phyloP scores from a whole-genome alignment of 2,797 vertebrate genomes.

The Smutsia gigantea region DNA sequence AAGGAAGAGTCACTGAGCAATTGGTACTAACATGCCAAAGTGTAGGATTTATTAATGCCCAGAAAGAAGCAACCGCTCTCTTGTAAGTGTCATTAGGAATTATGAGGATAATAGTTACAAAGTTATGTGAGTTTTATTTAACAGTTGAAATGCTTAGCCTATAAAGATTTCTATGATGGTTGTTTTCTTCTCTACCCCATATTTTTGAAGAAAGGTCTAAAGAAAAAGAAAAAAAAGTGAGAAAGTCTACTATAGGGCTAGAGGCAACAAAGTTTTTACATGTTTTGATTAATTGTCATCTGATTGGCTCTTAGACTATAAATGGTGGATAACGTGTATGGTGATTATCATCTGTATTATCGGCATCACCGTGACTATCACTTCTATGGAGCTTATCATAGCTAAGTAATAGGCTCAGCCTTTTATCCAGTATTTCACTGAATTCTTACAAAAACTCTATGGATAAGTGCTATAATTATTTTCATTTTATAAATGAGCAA shows the following conservation, averaged over 20 bases:
- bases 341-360: not conserved
- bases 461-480: not conserved
- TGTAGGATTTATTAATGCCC: not conserved
- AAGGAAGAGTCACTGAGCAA: not conserved
- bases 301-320: not conserved
- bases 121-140: not conserved
- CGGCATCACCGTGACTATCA: not conserved
- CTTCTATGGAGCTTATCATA: not conserved
- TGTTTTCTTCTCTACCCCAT: not conserved
- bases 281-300: not conserved
- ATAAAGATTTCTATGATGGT: not conserved
- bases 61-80: not conserved
- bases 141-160: not conserved
- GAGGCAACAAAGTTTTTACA: not conserved
- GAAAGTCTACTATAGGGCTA: not conserved
- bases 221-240: not conserved
- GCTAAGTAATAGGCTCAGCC: not conserved
- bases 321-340: not conserved
- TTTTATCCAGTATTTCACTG: not conserved
- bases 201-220: not conserved
- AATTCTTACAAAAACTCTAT: not conserved
- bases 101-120: not conserved
- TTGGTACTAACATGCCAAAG: not conserved
- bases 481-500: not conserved
- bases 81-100: not conserved